Evolutionary conservation across 2,797 vertebrate genomes (phyloP).

Genomic region (Botia kubotai): DNA sequence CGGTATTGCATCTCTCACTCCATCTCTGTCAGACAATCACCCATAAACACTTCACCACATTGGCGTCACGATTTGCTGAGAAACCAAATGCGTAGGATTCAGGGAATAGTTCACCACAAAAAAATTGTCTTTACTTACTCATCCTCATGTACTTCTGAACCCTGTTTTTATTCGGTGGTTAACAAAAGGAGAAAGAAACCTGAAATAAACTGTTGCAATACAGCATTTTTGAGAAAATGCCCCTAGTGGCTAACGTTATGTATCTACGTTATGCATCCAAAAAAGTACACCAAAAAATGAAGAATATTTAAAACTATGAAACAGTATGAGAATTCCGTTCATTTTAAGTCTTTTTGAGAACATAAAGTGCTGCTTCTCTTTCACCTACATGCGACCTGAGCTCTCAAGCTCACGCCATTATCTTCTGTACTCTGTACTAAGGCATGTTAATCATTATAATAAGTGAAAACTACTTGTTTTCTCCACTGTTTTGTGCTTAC

Average conservation of each 20-base stretch:
- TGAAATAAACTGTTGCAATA: neutral
- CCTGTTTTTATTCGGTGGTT: neutral
- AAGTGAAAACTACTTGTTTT: too few species aligned
- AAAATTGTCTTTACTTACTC: neutral
- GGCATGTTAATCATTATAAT: too few species aligned
- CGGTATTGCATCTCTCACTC: constrained; percentile 16
- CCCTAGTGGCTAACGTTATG: neutral
- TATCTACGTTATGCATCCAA: neutral
- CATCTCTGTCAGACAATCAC: constrained; percentile 34
- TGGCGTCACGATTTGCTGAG: constrained; percentile 17
- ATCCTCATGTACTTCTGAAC: neutral
- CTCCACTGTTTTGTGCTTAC: too few species aligned
- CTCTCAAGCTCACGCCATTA: too few species aligned
- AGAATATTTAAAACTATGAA: too few species aligned
- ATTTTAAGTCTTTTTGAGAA: too few species aligned
- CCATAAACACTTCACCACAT: constrained; percentile 42
- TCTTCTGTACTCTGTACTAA: too few species aligned
- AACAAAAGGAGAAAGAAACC: neutral
- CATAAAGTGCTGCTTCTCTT: too few species aligned
- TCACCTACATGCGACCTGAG: too few species aligned
- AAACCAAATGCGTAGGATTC: constrained; percentile 29
- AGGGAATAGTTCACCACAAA: neutral
- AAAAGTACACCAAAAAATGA: too few species aligned
- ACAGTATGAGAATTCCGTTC: too few species aligned
- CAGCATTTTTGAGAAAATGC: neutral